These are phyloP conservation scores for Sakesphorus luctuosus DNA, from an alignment of 2,113 vertebrate species.

Conservation along the genomic window DNA sequence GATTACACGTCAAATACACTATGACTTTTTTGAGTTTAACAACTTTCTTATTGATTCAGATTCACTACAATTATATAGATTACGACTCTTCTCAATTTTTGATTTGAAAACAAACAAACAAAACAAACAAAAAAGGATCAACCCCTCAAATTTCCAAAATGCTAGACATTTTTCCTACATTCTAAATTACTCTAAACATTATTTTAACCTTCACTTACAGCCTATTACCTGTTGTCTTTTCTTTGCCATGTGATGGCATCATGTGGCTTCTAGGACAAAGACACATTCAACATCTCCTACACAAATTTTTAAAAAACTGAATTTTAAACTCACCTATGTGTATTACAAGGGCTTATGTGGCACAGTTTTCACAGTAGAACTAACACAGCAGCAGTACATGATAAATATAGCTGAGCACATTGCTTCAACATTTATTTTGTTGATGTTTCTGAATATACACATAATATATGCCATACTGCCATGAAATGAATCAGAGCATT, in stretches of 20 bases:
- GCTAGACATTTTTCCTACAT: background rate
- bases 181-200: background rate
- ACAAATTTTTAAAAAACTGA: background rate
- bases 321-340: background rate
- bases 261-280: background rate
- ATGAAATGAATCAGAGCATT: constrained; percentile 30
- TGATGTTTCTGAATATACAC: background rate
- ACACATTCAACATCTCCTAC: background rate
- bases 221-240: background rate
- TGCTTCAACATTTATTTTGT: constrained; percentile 13
- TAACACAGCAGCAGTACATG: background rate
- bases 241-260: background rate
- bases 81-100: background rate
- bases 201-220: background rate
- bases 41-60: background rate
- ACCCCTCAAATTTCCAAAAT: background rate
- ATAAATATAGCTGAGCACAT: background rate
- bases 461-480: background rate
- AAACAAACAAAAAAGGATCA: background rate
- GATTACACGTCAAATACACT: background rate
- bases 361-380: background rate
- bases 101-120: background rate
- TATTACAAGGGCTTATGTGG: background rate
- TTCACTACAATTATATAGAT: background rate
- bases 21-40: background rate